Evolutionary conservation across 2,113 vertebrate genomes (phyloP), one percentile per base, ranked within the genome.

Genomic region (Isichthys henryi): DNA sequence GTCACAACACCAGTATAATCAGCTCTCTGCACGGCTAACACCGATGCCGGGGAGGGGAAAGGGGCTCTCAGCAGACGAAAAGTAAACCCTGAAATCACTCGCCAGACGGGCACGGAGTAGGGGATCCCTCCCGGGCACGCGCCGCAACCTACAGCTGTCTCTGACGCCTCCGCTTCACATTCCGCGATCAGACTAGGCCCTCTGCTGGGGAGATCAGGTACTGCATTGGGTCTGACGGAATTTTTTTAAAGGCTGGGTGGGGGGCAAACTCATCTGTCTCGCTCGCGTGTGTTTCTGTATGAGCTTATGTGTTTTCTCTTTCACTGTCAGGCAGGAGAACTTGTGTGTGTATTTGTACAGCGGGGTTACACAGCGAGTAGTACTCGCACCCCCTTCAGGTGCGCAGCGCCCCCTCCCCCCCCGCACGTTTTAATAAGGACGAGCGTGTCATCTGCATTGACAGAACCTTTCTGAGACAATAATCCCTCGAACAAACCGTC

Each of bases 171-270:
- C 52, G 31, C 66, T 31, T 3, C n/a, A 21, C 83, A 10, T 87
- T 92, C 88, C 89, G 31, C 91, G 53, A 90, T 93, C 87, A 88
- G 90, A 90, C 27, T 39, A 50, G 50, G 90, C 87, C 92, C 91
- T 87, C 92, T 92, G 91, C 83, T 93, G 92, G 91, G 9, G 21
- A 31, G 35, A 66, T 17, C 11, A 23, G 39, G 27, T 48, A 87
- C 66, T 53, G 62, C 86, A 80, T 21, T 10, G 74, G 46, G 58
- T 31, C n/a, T 74, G 9, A 74, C 31, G 27, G 66, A n/a, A 3
- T 62, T 62, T n/a, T 62, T 35, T 35, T 19, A 35, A 39, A 39
- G 70, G 15, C 17, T 19, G 21, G 3, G 17, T 0, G 7, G 56
- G 56, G 19, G 56, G 48, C 48, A 49, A 49, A 8, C 7, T 49